Percentiles rank a stretch among this genome's conserved stretches.
Conservation (phyloP, 1,140 invertebrate genomes). For the Venturia canescens region DNA sequence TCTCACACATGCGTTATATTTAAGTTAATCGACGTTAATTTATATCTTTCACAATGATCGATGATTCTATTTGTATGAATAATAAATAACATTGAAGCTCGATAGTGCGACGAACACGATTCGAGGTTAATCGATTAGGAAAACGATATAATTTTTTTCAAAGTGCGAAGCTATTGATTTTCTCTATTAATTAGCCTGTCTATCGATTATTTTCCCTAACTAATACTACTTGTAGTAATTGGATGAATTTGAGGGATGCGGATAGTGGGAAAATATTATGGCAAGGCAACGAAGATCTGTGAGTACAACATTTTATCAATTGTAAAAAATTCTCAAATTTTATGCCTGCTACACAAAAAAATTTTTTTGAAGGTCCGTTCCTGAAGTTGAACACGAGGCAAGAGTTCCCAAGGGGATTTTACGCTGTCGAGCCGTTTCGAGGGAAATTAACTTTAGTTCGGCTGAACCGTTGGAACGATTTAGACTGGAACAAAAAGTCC, state of each 20-base stretch:
- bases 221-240: constrained; percentile 84
- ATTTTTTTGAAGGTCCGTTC: constrained; percentile 80
- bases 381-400: constrained; percentile 96
- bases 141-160: not conserved
- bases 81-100: not conserved
- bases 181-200: not conserved
- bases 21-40: no score
- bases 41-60: not conserved
- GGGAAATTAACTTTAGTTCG: constrained; percentile 99
- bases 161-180: not conserved
- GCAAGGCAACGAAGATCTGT: constrained; percentile 98
- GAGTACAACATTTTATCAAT: constrained; percentile 70
- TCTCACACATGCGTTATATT: not conserved
- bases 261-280: constrained; percentile 97
- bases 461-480: constrained; percentile 97
- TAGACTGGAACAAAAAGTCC: constrained; percentile 94
- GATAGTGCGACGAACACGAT: not conserved
- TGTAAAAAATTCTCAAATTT: not conserved
- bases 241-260: constrained; percentile 98
- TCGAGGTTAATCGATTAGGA: constrained; percentile 38
- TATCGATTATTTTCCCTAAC: constrained; percentile 48
- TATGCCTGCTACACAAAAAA: not conserved
- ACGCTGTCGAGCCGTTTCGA: constrained; percentile 95
- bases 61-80: not conserved
- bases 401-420: constrained; percentile 97